Evolutionary conservation across 2,797 vertebrate genomes (phyloP), one percentile per base, ranked within the genome.

Genomic region (Eupleurogrammus muticus): DNA sequence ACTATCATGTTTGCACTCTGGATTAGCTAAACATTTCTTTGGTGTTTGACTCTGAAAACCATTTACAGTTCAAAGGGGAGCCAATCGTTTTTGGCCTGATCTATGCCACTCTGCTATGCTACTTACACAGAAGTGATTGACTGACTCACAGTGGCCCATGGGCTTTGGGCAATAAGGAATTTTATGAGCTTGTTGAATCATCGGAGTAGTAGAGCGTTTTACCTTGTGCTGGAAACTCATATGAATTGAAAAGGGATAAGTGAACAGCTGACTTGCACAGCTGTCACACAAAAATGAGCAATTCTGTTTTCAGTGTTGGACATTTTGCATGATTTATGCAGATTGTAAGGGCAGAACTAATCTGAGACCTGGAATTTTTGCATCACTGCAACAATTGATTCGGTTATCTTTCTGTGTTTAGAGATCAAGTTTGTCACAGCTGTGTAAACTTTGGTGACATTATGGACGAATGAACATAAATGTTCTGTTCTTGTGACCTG

Each of bases 1-100:
- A 84, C 84, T 77, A 21, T 71, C 49, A 48, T 86, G 70, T 92
- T 91, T 91, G 76, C 83, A 76, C 80, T 87, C 61, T 72, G 65
- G 55, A 77, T 56, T 81, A 58, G 84, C 73, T 86, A 74, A 84
- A 75, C 52, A 49, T 17, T 28, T 58, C 56, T 66, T 65, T 58
- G 44, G 34, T 49, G 55, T 57, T 73, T 2, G 8, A 34, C 55
- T 40, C 49, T 75, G 63, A 78, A 80, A 81, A 66, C 19, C 55
- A 75, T 81, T 84, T 73, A 20, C 61, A 83, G 83, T 88, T 88
- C 78, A 85, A 52, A 75, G 71, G 62, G 56, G 73, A 83, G 80
- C 72, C 85, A 86, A 23, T 36, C 47, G 67, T 19, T 59, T 78
- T 77, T 77, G 75, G 64, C 78, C 80, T 66, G 21, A 66, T 73